A percentile compares a stretch with the other conserved stretches of the same genome.
phyloP scores from a whole-genome alignment of 2,888 invertebrate species.

The Drosophila pseudotakahashii region DNA sequence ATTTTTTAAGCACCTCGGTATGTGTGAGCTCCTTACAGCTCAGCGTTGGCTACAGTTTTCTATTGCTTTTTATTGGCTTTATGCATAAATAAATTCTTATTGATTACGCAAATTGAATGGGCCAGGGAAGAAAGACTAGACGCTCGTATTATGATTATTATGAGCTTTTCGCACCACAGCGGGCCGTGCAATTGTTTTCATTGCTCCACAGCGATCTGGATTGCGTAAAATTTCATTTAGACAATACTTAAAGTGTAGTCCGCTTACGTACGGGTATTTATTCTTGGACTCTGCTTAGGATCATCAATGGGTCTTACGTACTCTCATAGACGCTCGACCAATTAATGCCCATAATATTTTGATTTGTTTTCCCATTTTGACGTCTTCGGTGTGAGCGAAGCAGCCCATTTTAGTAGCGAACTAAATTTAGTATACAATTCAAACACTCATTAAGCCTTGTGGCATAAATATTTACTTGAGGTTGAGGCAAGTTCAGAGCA shows the following conservation, averaged over 20 bases:
- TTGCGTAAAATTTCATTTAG: conserved; percentile 53
- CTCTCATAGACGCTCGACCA: conserved; percentile 39
- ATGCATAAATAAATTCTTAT: conserved; percentile 63
- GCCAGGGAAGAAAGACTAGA: conserved; percentile 13
- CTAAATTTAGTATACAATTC: conserved; percentile 51
- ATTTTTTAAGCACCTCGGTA: conserved; percentile 47
- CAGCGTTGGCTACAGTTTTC: conserved; percentile 28
- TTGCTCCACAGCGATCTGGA: conserved; percentile 43
- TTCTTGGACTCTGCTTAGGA: conserved; percentile 41
- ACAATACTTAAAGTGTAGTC: conserved; percentile 25
- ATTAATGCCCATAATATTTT: conserved; percentile 48
- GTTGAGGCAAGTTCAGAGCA: conserved; percentile 26
- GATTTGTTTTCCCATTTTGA: conserved; percentile 46
- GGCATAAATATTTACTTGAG: conserved; percentile 45
- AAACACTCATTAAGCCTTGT: conserved; percentile 42
- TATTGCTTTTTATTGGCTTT: conserved; percentile 59
- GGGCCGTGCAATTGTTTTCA: conserved; percentile 39
- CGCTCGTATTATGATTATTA: conserved; percentile 54
- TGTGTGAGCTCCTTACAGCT: conserved; percentile 4
- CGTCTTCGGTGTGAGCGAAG: conserved; percentile 40
- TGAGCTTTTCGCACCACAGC: conserved; percentile 50
- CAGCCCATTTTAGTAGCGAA: conserved; percentile 24
- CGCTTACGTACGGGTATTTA: conserved; percentile 24
- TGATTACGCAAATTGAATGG: conserved; percentile 67
- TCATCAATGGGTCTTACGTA: conserved; percentile 56